Evolutionary conservation across 2,888 invertebrate genomes (phyloP).

Genomic region (Torymus aiolomorphi): DNA sequence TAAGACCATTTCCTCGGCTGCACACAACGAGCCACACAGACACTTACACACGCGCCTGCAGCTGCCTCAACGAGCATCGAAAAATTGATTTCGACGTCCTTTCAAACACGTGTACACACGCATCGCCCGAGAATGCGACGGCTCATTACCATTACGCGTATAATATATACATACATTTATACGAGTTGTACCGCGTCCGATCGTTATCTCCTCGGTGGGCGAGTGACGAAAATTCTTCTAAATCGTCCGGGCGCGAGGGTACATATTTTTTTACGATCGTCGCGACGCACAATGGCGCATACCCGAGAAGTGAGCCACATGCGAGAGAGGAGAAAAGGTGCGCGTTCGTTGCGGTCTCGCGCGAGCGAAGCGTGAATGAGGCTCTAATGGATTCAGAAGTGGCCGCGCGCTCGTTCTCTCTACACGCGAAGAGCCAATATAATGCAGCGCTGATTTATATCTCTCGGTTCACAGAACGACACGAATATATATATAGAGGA

Average conservation of each 20-base stretch:
- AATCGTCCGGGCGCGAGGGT: slow-evolving; percentile 9
- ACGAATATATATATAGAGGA: background rate
- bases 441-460: slow-evolving; percentile 71
- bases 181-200: slow-evolving; percentile 4
- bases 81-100: slow-evolving; percentile 26
- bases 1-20: too few relatives aligned
- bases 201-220: slow-evolving; percentile 33
- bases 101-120: slow-evolving; percentile 35
- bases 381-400: slow-evolving; percentile 69
- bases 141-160: slow-evolving; percentile 37
- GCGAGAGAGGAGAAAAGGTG: background rate
- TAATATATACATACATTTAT: background rate
- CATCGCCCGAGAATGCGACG: slow-evolving; percentile 38
- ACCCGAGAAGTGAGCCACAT: background rate
- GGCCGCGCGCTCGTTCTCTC: slow-evolving; percentile 62
- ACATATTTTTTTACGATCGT: slow-evolving; percentile 32
- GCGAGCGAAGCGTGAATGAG: slow-evolving; percentile 10
- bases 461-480: slow-evolving; percentile 13
- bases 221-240: background rate
- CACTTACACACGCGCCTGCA: background rate
- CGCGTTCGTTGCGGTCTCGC: slow-evolving; percentile 18
- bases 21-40: too few relatives aligned
- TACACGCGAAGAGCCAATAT: slow-evolving; percentile 65
- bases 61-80: slow-evolving; percentile 8
- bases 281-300: too few relatives aligned